phyloP scores from a whole-genome alignment of 2,888 invertebrate species.

The Lottia scabra region DNA sequence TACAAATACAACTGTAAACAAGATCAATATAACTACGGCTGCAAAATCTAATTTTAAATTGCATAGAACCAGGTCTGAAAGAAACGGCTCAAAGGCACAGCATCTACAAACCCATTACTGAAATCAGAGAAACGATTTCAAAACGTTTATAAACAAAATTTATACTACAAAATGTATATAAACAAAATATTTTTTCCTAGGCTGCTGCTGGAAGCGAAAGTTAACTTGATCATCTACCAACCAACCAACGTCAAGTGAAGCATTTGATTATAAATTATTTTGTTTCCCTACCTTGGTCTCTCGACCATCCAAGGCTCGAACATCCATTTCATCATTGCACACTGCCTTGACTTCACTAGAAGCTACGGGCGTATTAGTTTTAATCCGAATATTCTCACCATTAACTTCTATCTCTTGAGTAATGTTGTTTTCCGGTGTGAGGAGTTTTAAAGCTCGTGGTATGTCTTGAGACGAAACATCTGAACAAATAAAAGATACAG shows the following conservation, averaged over 20 bases:
- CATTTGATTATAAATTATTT: neutral
- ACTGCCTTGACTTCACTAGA: conserved; percentile 30
- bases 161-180: too few species aligned
- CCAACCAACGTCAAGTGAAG: neutral
- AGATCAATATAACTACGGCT: too few species aligned
- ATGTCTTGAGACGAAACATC: conserved; percentile 32
- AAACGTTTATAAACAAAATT: too few species aligned
- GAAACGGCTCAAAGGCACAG: too few species aligned
- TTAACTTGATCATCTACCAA: too few species aligned
- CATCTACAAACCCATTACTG: too few species aligned
- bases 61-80: too few species aligned
- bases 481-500: neutral
- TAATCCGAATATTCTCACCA: conserved; percentile 35
- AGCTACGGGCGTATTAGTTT: conserved; percentile 35
- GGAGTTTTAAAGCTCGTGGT: conserved; percentile 31
- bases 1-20: too few species aligned
- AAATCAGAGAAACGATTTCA: too few species aligned
- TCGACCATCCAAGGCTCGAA: conserved; percentile 36
- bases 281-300: conserved; percentile 31
- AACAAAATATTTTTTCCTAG: too few species aligned
- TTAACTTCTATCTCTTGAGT: conserved; percentile 37
- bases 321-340: conserved; percentile 30
- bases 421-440: conserved; percentile 41
- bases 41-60: too few species aligned
- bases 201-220: too few species aligned